Evolutionary conservation across 2,888 invertebrate species (phyloP).

Genomic region (Yponomeuta evonymella): DNA sequence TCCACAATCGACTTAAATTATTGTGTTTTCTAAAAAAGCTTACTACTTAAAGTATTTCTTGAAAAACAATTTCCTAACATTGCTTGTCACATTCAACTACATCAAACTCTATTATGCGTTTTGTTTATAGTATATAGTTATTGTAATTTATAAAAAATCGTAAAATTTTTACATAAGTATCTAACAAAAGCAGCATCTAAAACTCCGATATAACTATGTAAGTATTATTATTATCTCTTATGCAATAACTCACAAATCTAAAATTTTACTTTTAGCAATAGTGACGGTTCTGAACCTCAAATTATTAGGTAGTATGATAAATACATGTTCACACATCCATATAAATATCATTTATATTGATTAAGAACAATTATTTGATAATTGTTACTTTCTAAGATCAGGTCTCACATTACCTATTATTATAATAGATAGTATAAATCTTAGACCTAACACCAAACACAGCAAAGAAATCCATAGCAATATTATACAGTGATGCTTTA

Average conservation of each 20-base stretch:
- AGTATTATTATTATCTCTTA: background rate
- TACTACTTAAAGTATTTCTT: conserved; percentile 15
- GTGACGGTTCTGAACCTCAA: conserved; percentile 15
- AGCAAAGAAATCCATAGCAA: conserved; percentile 49
- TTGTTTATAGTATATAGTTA: conserved; percentile 1
- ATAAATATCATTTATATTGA: conserved; percentile 12
- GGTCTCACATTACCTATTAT: conserved; percentile 44
- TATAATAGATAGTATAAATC: conserved; percentile 25
- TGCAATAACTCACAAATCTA: background rate
- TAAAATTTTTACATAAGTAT: conserved; percentile 32
- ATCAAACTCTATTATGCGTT: conserved; percentile 16
- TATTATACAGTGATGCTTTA: conserved; percentile 28
- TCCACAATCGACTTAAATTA: conserved; percentile 13
- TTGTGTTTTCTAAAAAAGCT: background rate
- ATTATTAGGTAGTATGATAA: conserved; percentile 17
- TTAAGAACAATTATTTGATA: conserved; percentile 29
- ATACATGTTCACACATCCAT: background rate
- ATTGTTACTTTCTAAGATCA: conserved; percentile 29
- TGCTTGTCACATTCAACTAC: conserved; percentile 51
- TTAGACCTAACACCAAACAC: conserved; percentile 65
- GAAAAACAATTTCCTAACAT: conserved; percentile 44
- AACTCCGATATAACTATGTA: background rate
- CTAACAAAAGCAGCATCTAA: conserved; percentile 10
- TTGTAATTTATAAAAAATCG: conserved; percentile 28
- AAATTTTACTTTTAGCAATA: conserved; percentile 2